Percentiles rank a stretch among this genome's conserved stretches.
phyloP scores from a whole-genome alignment of 2,113 vertebrate species.

The Prunella fulvescens region DNA sequence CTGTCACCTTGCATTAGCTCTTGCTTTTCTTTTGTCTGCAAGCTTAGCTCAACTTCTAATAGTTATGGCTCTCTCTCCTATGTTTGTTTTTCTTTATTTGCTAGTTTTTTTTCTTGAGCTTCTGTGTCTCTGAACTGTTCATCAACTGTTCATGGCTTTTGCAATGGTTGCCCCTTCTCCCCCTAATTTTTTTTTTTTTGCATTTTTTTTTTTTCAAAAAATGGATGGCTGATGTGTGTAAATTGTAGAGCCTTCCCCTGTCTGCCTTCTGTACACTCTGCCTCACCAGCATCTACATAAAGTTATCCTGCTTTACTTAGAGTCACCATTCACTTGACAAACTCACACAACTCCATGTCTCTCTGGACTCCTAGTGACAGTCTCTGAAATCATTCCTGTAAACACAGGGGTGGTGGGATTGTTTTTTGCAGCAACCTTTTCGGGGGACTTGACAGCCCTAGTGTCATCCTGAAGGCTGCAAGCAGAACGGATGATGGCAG shows the following conservation, averaged over 20 bases:
- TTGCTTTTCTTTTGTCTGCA: background rate
- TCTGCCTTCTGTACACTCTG: background rate
- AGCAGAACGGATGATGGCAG: background rate
- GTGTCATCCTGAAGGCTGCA: background rate
- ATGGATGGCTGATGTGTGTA: background rate
- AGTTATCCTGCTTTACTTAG: background rate
- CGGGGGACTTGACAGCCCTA: background rate
- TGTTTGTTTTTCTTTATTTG: background rate
- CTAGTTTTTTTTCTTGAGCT: background rate
- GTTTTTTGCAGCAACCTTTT: background rate
- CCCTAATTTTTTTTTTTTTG: background rate
- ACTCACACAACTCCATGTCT: background rate
- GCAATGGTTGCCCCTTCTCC: background rate
- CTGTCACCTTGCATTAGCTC: background rate
- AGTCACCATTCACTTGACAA: background rate
- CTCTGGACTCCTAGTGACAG: background rate
- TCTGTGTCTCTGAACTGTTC: background rate
- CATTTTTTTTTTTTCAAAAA: background rate
- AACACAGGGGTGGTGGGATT: rapidly evolving
- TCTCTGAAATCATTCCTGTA: background rate
- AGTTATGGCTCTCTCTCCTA: background rate
- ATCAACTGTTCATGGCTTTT: background rate
- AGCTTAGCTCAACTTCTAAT: background rate
- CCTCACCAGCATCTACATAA: background rate
- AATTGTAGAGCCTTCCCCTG: background rate